A percentile compares a stretch with the other conserved stretches of the same genome.
phyloP scores from a whole-genome alignment of 2,888 invertebrate genomes.

The Xylophagus ater region DNA sequence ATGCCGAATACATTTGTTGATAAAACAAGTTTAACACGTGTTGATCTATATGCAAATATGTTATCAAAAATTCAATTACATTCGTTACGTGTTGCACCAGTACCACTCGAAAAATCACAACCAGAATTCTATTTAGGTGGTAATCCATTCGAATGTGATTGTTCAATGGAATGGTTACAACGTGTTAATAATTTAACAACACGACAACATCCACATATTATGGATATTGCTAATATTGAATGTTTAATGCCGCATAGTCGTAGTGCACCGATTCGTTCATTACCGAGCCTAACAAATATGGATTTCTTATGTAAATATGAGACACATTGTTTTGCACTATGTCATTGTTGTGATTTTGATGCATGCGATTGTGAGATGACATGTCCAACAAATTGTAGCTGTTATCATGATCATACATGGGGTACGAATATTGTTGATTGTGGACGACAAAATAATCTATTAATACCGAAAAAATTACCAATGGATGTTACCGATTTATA shows the following conservation, averaged over 20 bases:
- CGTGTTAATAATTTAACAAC: slow-evolving; percentile 78
- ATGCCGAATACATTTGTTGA: slow-evolving; percentile 78
- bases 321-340: slow-evolving; percentile 85
- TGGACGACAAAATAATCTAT: slow-evolving; percentile 46
- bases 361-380: slow-evolving; percentile 96
- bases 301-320: slow-evolving; percentile 89
- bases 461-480: slow-evolving; percentile 66
- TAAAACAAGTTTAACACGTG: slow-evolving; percentile 71
- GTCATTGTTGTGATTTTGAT: slow-evolving; percentile 93
- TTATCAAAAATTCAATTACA: slow-evolving; percentile 71
- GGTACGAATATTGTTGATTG: slow-evolving; percentile 87
- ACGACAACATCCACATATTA: slow-evolving; percentile 74
- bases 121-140: slow-evolving; percentile 86
- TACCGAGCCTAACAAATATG: slow-evolving; percentile 63
- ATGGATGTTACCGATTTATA: slow-evolving; percentile 92
- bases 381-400: slow-evolving; percentile 86
- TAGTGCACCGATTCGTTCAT: slow-evolving; percentile 65
- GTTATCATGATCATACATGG: slow-evolving; percentile 91
- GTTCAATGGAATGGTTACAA: slow-evolving; percentile 92
- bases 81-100: slow-evolving; percentile 64
- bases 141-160: slow-evolving; percentile 90
- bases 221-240: slow-evolving; percentile 79
- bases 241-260: slow-evolving; percentile 78
- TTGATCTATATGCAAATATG: slow-evolving; percentile 83
- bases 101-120: slow-evolving; percentile 55